Base-by-base conservation (phyloP, 1,140 invertebrate genomes). In the Bombus sibiricus region DNA sequence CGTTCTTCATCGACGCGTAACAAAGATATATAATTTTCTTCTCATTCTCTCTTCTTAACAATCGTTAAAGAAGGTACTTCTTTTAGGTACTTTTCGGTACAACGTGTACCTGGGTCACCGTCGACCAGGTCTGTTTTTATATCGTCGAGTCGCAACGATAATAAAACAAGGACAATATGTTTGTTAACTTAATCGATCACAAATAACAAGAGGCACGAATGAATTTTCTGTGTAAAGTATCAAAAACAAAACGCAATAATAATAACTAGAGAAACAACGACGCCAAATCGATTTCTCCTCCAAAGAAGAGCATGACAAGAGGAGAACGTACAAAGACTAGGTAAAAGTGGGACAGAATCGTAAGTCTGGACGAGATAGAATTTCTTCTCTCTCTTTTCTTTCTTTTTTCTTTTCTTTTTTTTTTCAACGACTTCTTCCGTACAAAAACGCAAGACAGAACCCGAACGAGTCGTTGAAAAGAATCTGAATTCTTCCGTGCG, bases 21-120 rank as follows among this genome's bases (percentile, higher is more conserved):
- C 89, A 90, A 53, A 34, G 43, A 85, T 78, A 89, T 84, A 89
- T 83, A 87, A 81, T 53, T 77, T 78, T 75, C 57, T 76, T 71
- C 2, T 53, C 15, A 22, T 9, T 64, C n/a, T 78, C 66, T 68
- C 62, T 81, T 57, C 66, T 28, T 43, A 88, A 89, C 74, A 57
- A 81, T 79, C 53, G 34, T 69, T 43, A 13, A 22, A 62, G 15
- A 80, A 84, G 75, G 66, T 68, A 68, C 66, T 62, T n/a, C 12
- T 13, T 62, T n/a, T 62, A 41, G 64, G 64, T 84, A 84, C 82
- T 57, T 80, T 53, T 76, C 28, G 84, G 68, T 86, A 85, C 68
- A 85, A 28, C n/a, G 78, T 73, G 73, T 74, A 68, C 53, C 69
- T 41, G 69, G 69, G 37, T 34, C n/a, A 18, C 66, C 8, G 1